Evolutionary conservation across 2,113 vertebrate species (phyloP).

Genomic region (Mandrillus leucophaeus): DNA sequence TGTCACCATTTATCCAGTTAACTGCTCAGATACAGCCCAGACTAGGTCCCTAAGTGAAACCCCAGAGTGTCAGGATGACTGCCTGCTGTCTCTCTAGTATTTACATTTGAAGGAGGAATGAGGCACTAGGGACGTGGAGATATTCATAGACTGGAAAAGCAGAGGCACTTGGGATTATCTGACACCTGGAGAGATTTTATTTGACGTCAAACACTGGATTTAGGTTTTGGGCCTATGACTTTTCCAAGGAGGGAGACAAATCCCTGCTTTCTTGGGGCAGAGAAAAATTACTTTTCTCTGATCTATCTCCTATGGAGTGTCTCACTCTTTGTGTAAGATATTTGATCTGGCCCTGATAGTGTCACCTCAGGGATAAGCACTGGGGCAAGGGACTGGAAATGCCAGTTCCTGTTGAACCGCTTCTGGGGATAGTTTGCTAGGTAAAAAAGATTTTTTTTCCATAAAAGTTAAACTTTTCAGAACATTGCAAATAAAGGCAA

Average conservation of each 20-base stretch:
- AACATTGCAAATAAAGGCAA: background rate
- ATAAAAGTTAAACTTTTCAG: background rate
- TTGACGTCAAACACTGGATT: background rate
- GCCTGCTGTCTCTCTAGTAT: background rate
- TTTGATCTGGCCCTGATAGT: background rate
- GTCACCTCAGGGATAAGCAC: background rate
- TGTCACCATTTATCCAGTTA: background rate
- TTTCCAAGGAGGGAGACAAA: background rate
- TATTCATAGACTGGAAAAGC: background rate
- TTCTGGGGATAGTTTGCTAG: background rate
- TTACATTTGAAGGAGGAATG: background rate
- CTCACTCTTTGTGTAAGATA: background rate
- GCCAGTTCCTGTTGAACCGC: no score
- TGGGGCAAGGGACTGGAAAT: background rate
- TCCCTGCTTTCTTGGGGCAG: background rate
- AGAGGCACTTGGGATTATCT: background rate
- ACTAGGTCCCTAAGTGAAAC: background rate
- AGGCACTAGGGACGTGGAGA: background rate
- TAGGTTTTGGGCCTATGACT: background rate
- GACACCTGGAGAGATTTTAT: background rate
- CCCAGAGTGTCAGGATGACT: background rate
- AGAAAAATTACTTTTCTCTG: background rate
- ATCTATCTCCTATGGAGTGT: background rate
- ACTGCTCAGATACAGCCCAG: background rate
- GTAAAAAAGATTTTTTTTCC: background rate